Evolutionary conservation across 1,140 invertebrate species (phyloP), one percentile per base, ranked within the genome.

Genomic region (Adelges cooleyi): DNA sequence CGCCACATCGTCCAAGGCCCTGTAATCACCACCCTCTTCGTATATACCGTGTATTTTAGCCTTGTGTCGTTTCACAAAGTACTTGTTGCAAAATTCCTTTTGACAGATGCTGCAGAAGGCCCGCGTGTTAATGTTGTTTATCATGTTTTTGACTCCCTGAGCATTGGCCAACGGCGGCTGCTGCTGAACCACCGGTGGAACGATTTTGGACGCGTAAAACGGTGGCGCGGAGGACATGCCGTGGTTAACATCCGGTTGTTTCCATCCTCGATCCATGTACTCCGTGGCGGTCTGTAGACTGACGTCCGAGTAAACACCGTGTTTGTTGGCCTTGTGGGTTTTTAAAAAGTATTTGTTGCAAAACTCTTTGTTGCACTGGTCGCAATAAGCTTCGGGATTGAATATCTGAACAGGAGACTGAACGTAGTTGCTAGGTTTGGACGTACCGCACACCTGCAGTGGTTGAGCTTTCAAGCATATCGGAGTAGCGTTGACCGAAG

Each of bases 261-360:
- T n/a, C n/a, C n/a, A n/a, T n/a, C n/a, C n/a, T n/a, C 11, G 29
- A 33, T 33, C 29, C 29, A 33, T 6, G 11, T 11, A 6, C 11
- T 33, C 29, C 5, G n/a, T n/a, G n/a, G n/a, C n/a, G 29, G 29
- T 6, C 29, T 33, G 11, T 33, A 33, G 15, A 18, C 20, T 18
- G 6, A 3, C 78, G 40, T 85, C 84, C 29, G 82, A 81, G 69
- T 89, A 90, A 59, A 94, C 92, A 10, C 90, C 90, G 72, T 95
- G 92, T 71, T 94, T 95, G 74, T 95, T 95, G 2, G 91, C 91
- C 74, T 92, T 92, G 78, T 95, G 92, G 25, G 95, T 98, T 77
- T 98, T 97, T 3, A 99, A 79, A 75, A 99, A 99, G 77, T 99
- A 99, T 75, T 99, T 99, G 80, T 99, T 99, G 79, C 96, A 98